phyloP scores from a whole-genome alignment of 2,797 vertebrate species.

The Crax fasciolata region DNA sequence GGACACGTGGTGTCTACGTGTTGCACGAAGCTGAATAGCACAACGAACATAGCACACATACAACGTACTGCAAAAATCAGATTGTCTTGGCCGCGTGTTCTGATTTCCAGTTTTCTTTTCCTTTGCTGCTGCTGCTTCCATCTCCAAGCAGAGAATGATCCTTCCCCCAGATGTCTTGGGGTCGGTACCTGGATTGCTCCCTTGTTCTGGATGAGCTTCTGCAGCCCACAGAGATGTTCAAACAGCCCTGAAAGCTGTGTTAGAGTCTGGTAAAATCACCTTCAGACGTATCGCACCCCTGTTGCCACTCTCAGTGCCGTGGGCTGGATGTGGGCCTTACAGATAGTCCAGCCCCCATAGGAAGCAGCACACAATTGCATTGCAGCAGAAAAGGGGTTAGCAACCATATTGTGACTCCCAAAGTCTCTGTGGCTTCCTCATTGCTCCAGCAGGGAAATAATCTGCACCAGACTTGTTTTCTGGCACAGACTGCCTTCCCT shows the following conservation, averaged over 20 bases:
- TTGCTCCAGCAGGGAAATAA: constrained; percentile 62
- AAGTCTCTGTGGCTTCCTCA: constrained; percentile 1
- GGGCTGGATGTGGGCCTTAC: background rate
- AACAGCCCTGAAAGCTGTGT: too few species aligned
- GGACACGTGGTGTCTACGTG: rapidly evolving
- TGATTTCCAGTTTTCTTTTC: background rate
- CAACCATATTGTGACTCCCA: constrained; percentile 35
- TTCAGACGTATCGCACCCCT: rapidly evolving
- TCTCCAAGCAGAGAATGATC: background rate
- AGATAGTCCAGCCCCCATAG: rapidly evolving
- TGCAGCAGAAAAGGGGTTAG: background rate
- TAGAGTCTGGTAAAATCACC: background rate
- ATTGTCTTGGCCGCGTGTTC: background rate
- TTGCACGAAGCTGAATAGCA: background rate
- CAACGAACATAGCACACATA: background rate
- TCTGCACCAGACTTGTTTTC: constrained; percentile 65
- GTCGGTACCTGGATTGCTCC: background rate
- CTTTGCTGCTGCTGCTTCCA: background rate
- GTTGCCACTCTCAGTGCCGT: rapidly evolving
- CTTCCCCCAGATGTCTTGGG: background rate
- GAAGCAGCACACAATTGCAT: background rate
- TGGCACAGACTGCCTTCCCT: constrained; percentile 38
- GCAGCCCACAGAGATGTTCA: background rate
- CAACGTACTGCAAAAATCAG: background rate
- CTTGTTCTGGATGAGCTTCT: background rate